Base-by-base conservation (phyloP, 2,888 invertebrate genomes). In the Ditula angustiorana region DNA sequence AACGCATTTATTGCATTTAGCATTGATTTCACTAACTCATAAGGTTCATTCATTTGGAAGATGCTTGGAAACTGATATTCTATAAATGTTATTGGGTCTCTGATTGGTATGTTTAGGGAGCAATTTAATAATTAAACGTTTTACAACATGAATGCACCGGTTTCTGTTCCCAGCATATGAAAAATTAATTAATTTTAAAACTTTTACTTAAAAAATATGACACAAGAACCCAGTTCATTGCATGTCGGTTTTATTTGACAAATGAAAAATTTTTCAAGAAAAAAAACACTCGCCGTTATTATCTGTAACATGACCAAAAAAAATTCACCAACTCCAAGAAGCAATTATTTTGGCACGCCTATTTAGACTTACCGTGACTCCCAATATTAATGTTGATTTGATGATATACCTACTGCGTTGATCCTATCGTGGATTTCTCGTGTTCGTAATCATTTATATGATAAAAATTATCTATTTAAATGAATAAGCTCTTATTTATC, bases 331-430 rank as follows among this genome's bases (percentile, higher is more conserved):
- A 82, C 81, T 76, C 82, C 82, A 79, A 74, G 82, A 79, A 87
- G 84, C 85, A 85, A 85, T 83, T 84, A 83, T 78, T 83, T 83
- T 83, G 82, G 80, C 90, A 90, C 90, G 87, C 90, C 90, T 84
- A 75, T 78, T n/a, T 11, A 79, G 78, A 91, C 91, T 91, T 91
- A 91, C 91, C 91, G 75, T 89, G 75, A 78, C 77, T 78, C 76
- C 81, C 74, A 76, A 71, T 67, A 72, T 72, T 79, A 71, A 80
- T 76, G 88, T 74, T 78, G 87, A 74, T 81, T 79, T 85, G 81
- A 70, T 71, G 87, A 69, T 69, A 82, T 88, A 90, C 88, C 89
- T 88, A 85, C 79, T 78, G 71, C 56, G 73, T 69, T 72, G 71
- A 83, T 87, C 87, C 86, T 60, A 65, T 86, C 86, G 78, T 88